Base-by-base conservation (phyloP, 2,888 invertebrate species). In the Ochropleura leucogaster region DNA sequence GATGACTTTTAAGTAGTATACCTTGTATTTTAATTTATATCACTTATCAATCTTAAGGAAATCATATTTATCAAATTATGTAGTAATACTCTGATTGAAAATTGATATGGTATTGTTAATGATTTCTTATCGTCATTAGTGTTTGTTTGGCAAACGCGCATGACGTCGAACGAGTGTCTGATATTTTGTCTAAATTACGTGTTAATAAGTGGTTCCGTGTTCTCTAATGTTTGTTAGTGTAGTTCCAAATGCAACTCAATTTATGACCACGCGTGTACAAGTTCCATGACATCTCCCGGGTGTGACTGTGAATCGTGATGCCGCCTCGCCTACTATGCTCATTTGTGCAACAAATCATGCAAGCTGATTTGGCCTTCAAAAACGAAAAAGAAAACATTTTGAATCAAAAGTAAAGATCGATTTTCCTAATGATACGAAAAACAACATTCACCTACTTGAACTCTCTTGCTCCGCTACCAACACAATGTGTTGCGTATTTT, bases 351-450 rank as follows among this genome's bases (percentile, higher is more conserved):
- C 91, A 91, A 92, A 93, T 89, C 90, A 94, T 94, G 95, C 91
- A 92, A 89, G 90, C 90, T 82, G 92, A 92, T 89, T 89, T 88
- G 85, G 82, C 92, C 91, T 93, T 91, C 89, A 89, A 93, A 91
- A 89, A 89, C 89, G 93, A 94, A 93, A 93, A 89, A 88, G 89
- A 89, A 91, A 92, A 89, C 87, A 90, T 85, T 82, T 87, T 86
- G 90, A 94, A 93, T 92, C 91, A 94, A 90, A 94, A 93, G 94
- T 95, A 92, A 90, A 62, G 14, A 44, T 88, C 59, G 72, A 85
- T 89, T 89, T 90, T 89, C 90, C 88, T 90, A 70, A 68, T 76
- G 30, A 40, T 65, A 70, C 68, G 47, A 70, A 51, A 67, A 72
- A 62, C 30, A 65, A 57, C 49, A 53, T 69, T 77, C 68, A 40